These are phyloP conservation scores for Sceliomorpha sp. DNA, from an alignment of 2,888 invertebrate species.

Conservation along the genomic window DNA sequence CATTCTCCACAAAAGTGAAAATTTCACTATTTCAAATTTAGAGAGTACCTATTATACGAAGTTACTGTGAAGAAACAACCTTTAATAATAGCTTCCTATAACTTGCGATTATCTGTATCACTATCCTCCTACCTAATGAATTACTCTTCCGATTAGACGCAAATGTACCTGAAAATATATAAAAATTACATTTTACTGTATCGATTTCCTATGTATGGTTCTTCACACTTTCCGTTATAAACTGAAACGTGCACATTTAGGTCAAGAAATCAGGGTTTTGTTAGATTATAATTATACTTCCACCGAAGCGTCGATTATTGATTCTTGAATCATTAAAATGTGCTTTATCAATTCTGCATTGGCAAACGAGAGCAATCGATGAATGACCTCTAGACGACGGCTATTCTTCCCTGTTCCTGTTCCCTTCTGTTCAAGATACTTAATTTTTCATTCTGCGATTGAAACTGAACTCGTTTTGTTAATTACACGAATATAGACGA, in stretches of 20 bases:
- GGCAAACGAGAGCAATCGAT: slow-evolving; percentile 2
- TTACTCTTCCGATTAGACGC: too few species aligned
- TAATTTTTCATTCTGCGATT: slow-evolving; percentile 5
- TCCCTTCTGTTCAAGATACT: slow-evolving; percentile 30
- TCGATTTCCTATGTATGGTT: too few species aligned
- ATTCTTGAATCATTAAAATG: slow-evolving; percentile 32
- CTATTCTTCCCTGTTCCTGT: slow-evolving; percentile 29
- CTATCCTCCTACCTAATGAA: too few species aligned
- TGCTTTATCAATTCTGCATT: slow-evolving; percentile 19
- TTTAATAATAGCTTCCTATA: too few species aligned
- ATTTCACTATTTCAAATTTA: too few species aligned
- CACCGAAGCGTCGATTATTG: slow-evolving; percentile 36
- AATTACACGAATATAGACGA: slow-evolving; percentile 49
- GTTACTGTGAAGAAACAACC: too few species aligned
- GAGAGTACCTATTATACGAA: too few species aligned
- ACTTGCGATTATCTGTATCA: too few species aligned
- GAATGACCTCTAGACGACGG: slow-evolving; percentile 1
- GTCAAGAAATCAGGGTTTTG: slow-evolving; percentile 37
- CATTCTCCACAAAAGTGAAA: too few species aligned
- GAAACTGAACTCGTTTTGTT: slow-evolving; percentile 34
- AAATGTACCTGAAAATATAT: too few species aligned
- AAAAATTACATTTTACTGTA: too few species aligned
- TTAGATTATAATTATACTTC: slow-evolving; percentile 41
- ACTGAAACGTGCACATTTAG: slow-evolving; percentile 31
- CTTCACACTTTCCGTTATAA: too few species aligned